Conservation (phyloP, 2,113 vertebrate species). For the Lepus americanus region DNA sequence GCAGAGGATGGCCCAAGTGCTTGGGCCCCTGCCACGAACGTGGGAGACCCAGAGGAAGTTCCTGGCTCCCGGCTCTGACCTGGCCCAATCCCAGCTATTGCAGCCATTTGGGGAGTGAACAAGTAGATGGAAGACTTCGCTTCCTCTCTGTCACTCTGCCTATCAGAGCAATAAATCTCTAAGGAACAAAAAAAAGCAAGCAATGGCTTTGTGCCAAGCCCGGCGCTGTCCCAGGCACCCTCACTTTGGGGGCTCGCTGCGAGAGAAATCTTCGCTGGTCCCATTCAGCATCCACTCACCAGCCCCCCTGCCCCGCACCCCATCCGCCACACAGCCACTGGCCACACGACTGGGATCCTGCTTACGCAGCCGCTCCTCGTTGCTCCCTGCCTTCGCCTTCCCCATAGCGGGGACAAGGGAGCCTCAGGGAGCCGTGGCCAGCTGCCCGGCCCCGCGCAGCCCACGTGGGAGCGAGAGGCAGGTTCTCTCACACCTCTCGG, state of each 20-base stretch:
- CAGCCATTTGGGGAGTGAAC: too few relatives aligned
- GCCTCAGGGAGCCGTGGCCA: constrained; percentile 53
- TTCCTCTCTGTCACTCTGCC: too few relatives aligned
- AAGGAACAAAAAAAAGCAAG: not conserved
- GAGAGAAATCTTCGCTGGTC: too few relatives aligned
- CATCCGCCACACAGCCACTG: not conserved
- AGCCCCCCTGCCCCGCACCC: not conserved
- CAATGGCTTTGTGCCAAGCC: not conserved
- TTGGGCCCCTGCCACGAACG: too few relatives aligned
- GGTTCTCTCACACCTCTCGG: not conserved
- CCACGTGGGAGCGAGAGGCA: not conserved
- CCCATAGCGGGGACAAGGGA: not conserved
- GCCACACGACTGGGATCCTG: not conserved
- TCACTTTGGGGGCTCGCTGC: not conserved
- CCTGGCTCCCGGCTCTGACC: too few relatives aligned
- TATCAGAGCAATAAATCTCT: too few relatives aligned
- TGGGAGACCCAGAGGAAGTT: too few relatives aligned
- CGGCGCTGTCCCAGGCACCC: not conserved
- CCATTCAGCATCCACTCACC: too few relatives aligned
- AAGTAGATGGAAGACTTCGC: too few relatives aligned
- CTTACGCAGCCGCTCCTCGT: not conserved
- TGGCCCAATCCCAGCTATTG: too few relatives aligned
- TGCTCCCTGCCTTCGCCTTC: not conserved
- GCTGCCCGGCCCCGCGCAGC: constrained; percentile 4
- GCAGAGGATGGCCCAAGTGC: too few relatives aligned